Percentiles rank a stretch among this genome's conserved stretches.
phyloP scores from a whole-genome alignment of 2,888 invertebrate genomes.

The Drosophila tanythrix region DNA sequence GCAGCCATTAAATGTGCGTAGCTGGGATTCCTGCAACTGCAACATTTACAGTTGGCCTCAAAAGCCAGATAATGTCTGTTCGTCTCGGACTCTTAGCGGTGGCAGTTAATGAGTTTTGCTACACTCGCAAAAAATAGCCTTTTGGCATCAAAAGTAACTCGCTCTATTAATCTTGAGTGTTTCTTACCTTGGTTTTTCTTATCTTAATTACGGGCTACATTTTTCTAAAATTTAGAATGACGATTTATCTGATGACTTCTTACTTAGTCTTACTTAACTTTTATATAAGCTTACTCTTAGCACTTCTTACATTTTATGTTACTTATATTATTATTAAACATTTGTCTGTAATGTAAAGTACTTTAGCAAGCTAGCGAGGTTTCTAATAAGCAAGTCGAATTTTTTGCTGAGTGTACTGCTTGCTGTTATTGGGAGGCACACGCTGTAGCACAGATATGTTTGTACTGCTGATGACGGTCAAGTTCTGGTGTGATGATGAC shows the following conservation, averaged over 20 bases:
- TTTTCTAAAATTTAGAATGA: neutral
- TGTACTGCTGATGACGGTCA: conserved; percentile 25
- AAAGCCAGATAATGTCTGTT: conserved; percentile 59
- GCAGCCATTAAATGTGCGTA: conserved; percentile 8
- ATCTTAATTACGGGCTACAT: neutral
- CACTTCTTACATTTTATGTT: neutral
- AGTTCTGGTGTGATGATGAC: conserved; percentile 34
- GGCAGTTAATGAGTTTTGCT: conserved; percentile 52
- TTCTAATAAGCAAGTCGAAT: neutral
- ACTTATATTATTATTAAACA: no score
- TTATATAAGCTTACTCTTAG: no score
- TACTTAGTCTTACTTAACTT: neutral
- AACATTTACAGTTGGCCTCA: conserved; percentile 67
- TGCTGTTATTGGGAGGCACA: conserved; percentile 3
- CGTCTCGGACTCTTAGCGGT: conserved; percentile 10
- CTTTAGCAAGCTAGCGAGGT: no score
- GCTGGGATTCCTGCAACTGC: conserved; percentile 25
- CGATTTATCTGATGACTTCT: neutral
- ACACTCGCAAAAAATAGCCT: neutral
- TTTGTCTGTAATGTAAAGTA: no score
- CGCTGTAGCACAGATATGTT: conserved; percentile 10
- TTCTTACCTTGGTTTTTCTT: neutral
- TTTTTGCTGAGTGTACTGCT: neutral
- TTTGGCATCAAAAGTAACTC: neutral
- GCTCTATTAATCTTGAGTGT: neutral